Evolutionary conservation across 2,113 vertebrate genomes (phyloP), one percentile per base, ranked within the genome.

Genomic region (Xiphophorus couchianus): DNA sequence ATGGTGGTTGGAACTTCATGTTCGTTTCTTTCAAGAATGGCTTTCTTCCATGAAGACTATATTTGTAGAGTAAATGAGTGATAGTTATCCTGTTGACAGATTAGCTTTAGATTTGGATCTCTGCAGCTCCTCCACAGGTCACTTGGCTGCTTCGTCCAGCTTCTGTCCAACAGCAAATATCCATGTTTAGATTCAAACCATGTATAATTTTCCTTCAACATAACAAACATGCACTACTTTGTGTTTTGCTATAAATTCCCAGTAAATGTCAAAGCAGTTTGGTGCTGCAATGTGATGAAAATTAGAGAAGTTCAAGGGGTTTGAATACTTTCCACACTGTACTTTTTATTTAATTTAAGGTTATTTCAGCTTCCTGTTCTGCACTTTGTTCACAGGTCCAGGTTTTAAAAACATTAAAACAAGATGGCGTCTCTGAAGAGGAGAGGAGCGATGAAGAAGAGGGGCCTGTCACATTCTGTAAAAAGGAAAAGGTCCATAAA

Each of bases 361-460:
- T 66, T n/a, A 15, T 42, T 66, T 66, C 12, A 66, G 35, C 13
- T 5, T 37, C 9, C 6, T 30, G 31, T 44, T 64, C 22, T 70
- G 15, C 8, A 1, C 1, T 10, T 5, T 10, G 15, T 30, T 0
- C 48, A 27, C 71, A 92, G 89, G 42, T 92, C 3, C 5, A 3
- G 5, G 14, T 15, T 39, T 69, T 87, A 27, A 86, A 81, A 60
- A 30, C 67, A 22, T 14, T 39, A 10, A 74, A 76, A 62, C 75
- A 73, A 17, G 67, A 25, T 1, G 5, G 44, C 30, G 35, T 1
- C 22, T 64, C 44, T 29, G 77, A 65, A 22, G 83, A 75, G 27
- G 73, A 68, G 22, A 14, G 2, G 4, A 6, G 69, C 3, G 70
- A 82, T 4, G 28, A 64, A 31, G 44, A 33, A 30, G 39, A 35